Percentiles rank a stretch among this genome's conserved stretches.
Evolutionary conservation across 2,797 vertebrate species (phyloP).

Genomic region (Chaetodon trifasciatus): DNA sequence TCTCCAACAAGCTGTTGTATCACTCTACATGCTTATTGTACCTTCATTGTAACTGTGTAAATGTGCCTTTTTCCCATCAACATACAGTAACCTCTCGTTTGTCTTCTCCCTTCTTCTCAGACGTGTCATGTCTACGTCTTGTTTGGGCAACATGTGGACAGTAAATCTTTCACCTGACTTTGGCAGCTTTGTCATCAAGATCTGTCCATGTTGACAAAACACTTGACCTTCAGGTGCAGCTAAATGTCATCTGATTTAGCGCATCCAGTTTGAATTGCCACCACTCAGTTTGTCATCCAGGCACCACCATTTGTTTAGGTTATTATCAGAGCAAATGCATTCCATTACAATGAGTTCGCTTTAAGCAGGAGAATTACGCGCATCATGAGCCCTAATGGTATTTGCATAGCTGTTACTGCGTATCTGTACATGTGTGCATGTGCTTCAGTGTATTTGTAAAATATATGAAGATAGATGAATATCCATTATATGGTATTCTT

Average conservation of each 20-base stretch:
- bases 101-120: neutral
- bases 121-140: constrained; percentile 27
- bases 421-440: neutral
- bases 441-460: constrained; percentile 14
- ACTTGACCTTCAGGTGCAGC: constrained; percentile 84
- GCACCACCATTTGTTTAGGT: constrained; percentile 62
- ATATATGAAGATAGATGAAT: constrained; percentile 28
- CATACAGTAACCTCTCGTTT: neutral
- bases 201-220: constrained; percentile 78
- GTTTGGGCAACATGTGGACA: constrained; percentile 36
- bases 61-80: constrained; percentile 1
- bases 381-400: constrained; percentile 17
- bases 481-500: constrained; percentile 6
- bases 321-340: constrained; percentile 70
- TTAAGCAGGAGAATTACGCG: constrained; percentile 37
- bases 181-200: constrained; percentile 49
- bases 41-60: neutral
- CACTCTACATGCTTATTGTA: neutral
- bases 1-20: neutral
- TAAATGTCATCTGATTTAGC: constrained; percentile 85
- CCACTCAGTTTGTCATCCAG: constrained; percentile 70
- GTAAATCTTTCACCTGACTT: constrained; percentile 65
- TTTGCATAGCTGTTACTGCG: constrained; percentile 39
- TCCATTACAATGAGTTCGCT: constrained; percentile 57
- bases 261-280: constrained; percentile 69